Evolutionary conservation across 2,888 invertebrate genomes (phyloP).

Genomic region (Busseola fusca): DNA sequence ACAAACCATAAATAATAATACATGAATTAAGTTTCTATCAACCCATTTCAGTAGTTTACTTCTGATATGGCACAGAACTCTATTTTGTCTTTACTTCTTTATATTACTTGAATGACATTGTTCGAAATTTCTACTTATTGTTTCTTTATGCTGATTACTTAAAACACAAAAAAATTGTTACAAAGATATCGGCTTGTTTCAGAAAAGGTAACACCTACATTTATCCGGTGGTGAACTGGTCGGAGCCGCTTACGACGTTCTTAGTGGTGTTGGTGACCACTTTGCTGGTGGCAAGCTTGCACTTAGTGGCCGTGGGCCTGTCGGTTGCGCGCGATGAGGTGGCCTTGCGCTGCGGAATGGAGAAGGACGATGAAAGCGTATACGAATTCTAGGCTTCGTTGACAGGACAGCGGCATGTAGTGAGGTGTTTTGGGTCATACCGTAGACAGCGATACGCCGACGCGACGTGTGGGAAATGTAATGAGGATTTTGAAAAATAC

Average conservation of each 20-base stretch:
- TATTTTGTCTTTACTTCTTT: neutral
- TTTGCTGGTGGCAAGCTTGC: conserved; percentile 89
- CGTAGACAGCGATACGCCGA: neutral
- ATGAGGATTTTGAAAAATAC: neutral
- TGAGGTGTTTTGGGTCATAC: neutral
- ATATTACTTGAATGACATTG: neutral
- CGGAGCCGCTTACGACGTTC: conserved; percentile 89
- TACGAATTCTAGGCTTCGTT: neutral
- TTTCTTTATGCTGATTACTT: neutral
- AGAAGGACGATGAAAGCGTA: conserved; percentile 41
- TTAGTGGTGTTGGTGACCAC: conserved; percentile 90
- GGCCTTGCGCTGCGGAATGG: conserved; percentile 67
- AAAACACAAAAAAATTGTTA: neutral
- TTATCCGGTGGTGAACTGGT: conserved; percentile 94
- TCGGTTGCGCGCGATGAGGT: conserved; percentile 83
- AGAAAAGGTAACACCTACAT: conserved; percentile 91
- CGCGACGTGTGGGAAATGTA: neutral
- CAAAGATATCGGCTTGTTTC: conserved; percentile 59
- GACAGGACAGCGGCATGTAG: neutral
- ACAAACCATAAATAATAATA: neutral
- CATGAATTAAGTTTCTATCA: neutral
- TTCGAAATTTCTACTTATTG: neutral
- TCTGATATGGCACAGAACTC: neutral
- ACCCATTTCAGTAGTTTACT: neutral
- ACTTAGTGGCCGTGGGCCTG: conserved; percentile 89